A percentile compares a stretch with the other conserved stretches of the same genome.
These are phyloP conservation scores for Mactromeris polynyma DNA, from an alignment of 2,888 invertebrate species.

Conservation along the genomic window DNA sequence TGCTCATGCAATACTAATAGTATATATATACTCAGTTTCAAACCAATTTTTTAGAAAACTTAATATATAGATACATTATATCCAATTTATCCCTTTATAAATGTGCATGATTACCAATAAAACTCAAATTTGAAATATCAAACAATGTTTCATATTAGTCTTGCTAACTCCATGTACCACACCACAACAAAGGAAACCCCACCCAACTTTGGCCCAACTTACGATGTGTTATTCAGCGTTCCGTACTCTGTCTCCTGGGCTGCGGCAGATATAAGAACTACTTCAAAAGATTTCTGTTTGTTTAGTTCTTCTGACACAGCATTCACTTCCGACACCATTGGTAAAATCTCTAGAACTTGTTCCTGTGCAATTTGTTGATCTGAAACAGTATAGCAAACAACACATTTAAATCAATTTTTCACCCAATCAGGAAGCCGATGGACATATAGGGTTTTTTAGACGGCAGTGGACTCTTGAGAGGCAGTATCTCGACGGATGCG, in stretches of 20 bases:
- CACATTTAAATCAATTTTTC: no score
- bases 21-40: neutral
- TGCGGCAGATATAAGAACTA: conserved; percentile 86
- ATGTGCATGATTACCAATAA: no score
- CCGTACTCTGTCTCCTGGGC: conserved; percentile 80
- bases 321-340: conserved; percentile 87
- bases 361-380: conserved; percentile 87
- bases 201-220: conserved; percentile 48
- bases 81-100: no score
- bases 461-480: no score
- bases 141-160: no score
- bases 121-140: no score
- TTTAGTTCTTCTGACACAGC: conserved; percentile 87
- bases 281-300: conserved; percentile 87
- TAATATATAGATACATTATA: no score
- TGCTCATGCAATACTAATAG: neutral
- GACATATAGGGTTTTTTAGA: no score
- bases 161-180: no score
- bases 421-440: no score
- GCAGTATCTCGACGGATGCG: no score
- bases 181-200: neutral
- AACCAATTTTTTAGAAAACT: no score
- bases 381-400: conserved; percentile 65
- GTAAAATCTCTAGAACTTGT: conserved; percentile 87
- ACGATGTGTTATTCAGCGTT: conserved; percentile 77